Conservation (phyloP, 2,113 vertebrate species). For the Muntiacus muntjak region DNA sequence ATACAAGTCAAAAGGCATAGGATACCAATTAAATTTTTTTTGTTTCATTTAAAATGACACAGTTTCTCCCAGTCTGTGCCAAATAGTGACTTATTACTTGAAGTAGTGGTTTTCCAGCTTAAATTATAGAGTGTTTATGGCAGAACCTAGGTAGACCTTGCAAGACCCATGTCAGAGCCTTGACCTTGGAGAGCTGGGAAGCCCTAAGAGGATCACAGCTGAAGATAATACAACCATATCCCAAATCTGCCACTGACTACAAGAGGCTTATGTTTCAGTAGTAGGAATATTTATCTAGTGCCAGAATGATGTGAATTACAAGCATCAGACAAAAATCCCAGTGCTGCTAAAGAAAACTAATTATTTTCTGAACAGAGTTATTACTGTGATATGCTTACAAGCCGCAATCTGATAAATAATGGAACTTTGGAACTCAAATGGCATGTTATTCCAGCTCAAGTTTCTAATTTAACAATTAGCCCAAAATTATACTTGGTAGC, state of each 20-base stretch:
- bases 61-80: neutral
- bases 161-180: neutral
- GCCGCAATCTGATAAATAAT: neutral
- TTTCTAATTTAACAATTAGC: constrained; percentile 7
- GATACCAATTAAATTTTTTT: neutral
- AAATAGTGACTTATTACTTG: neutral
- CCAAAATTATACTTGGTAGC: neutral
- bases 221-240: neutral
- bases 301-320: constrained; percentile 16
- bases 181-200: neutral
- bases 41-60: neutral
- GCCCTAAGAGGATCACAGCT: neutral
- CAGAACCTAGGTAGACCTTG: neutral
- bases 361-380: neutral
- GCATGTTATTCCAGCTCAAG: neutral
- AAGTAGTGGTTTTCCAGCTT: neutral
- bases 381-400: neutral
- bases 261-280: neutral
- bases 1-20: neutral
- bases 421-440: neutral
- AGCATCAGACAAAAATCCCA: neutral
- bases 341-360: neutral
- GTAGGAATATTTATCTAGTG: neutral
- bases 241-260: neutral
- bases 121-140: neutral